Conservation (phyloP, 2,113 vertebrate species). For the Psittacara wagleri region DNA sequence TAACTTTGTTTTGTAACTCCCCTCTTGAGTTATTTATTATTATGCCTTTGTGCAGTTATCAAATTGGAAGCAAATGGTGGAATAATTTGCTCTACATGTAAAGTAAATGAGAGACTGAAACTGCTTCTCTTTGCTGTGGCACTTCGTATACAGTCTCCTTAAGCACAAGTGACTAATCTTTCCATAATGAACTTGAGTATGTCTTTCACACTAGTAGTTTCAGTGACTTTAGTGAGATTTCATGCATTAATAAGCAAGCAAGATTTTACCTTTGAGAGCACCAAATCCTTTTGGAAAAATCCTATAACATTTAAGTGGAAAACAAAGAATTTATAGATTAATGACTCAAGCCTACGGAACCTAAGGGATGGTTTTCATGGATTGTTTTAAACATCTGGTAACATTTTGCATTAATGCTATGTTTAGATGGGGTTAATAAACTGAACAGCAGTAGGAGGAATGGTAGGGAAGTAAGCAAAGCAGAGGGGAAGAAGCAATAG, state of each 20-base stretch:
- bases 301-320: slow-evolving; percentile 18
- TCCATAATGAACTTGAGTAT: slow-evolving; percentile 26
- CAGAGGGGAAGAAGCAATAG: neutral
- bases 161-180: slow-evolving; percentile 44
- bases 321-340: slow-evolving; percentile 42
- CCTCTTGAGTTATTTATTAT: slow-evolving; percentile 17
- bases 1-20: neutral
- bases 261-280: slow-evolving; percentile 53
- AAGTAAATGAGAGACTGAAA: slow-evolving; percentile 38
- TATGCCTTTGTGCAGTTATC: slow-evolving; percentile 2
- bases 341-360: slow-evolving; percentile 21
- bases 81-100: slow-evolving; percentile 41
- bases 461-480: neutral
- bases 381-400: slow-evolving; percentile 60
- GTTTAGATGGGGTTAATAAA: slow-evolving; percentile 60
- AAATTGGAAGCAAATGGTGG: slow-evolving; percentile 47
- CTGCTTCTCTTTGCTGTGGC: rapidly evolving
- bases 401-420: slow-evolving; percentile 48
- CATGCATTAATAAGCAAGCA: neutral
- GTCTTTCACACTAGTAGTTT: slow-evolving; percentile 28
- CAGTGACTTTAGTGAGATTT: slow-evolving; percentile 34
- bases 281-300: slow-evolving; percentile 49
- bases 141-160: neutral
- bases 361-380: slow-evolving; percentile 31
- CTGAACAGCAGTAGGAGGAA: neutral